phyloP scores from a whole-genome alignment of 2,888 invertebrate species.

The Synergus laeviventris region DNA sequence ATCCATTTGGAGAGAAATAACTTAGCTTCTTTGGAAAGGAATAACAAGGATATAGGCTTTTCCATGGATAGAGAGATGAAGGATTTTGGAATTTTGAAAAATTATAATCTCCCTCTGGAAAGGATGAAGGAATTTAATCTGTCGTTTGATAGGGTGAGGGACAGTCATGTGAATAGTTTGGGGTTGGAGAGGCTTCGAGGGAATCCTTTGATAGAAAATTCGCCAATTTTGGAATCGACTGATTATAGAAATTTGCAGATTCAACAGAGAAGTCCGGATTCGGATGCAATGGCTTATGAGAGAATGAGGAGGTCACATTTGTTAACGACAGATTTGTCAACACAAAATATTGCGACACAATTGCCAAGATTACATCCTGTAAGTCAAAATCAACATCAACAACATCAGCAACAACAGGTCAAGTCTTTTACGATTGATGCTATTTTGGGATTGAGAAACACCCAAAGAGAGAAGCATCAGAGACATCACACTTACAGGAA shows the following conservation, averaged over 20 bases:
- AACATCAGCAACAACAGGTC: conserved; percentile 75
- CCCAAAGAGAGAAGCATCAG: conserved; percentile 69
- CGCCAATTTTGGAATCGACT: conserved; percentile 59
- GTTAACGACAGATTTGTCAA: conserved; percentile 48
- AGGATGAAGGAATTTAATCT: conserved; percentile 68
- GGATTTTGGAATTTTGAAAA: conserved; percentile 65
- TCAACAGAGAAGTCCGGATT: conserved; percentile 62
- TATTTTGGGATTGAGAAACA: conserved; percentile 85
- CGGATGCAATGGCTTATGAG: conserved; percentile 68
- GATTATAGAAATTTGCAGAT: conserved; percentile 64
- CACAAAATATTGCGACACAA: conserved; percentile 59
- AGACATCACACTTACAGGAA: conserved; percentile 69
- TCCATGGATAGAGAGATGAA: conserved; percentile 64
- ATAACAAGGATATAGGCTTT: conserved; percentile 62
- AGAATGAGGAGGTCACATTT: conserved; percentile 66
- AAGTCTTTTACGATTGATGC: conserved; percentile 93
- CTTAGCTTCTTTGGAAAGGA: conserved; percentile 56
- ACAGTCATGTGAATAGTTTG: conserved; percentile 59
- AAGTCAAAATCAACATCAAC: conserved; percentile 61
- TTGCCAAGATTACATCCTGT: conserved; percentile 61
- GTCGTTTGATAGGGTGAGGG: conserved; percentile 63
- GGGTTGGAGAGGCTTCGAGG: conserved; percentile 63
- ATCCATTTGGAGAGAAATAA: conserved; percentile 57
- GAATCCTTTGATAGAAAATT: conserved; percentile 61
- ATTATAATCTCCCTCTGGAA: conserved; percentile 60